Conservation (phyloP, 2,113 vertebrate species). For the Plecotus auritus region DNA sequence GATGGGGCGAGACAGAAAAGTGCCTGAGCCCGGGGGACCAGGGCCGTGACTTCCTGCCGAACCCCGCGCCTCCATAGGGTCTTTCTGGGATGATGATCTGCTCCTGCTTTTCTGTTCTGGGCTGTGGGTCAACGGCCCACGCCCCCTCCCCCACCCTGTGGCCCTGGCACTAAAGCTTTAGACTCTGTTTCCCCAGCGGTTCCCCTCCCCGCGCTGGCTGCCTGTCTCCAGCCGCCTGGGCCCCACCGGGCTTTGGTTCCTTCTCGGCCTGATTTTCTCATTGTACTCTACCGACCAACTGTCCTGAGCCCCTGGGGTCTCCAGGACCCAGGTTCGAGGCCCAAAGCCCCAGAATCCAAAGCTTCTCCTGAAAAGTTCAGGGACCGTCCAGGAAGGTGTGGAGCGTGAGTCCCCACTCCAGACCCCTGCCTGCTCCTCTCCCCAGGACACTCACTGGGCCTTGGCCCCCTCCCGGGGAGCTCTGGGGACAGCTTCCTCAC, state of each 20-base stretch:
- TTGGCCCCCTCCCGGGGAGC: neutral
- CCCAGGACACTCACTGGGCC: neutral
- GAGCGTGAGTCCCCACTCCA: neutral
- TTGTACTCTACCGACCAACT: neutral
- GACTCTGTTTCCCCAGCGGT: neutral
- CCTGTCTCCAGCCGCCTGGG: neutral
- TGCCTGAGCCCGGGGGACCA: constrained; percentile 75
- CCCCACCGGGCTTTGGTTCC: neutral
- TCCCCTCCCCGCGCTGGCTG: neutral
- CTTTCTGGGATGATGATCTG: constrained; percentile 44
- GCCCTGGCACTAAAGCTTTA: constrained; percentile 79
- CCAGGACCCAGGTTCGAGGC: neutral
- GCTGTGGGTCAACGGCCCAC: constrained; percentile 61
- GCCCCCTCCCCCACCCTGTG: neutral
- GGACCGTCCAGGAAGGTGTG: neutral
- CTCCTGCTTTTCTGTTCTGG: constrained; percentile 52
- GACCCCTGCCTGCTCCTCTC: neutral
- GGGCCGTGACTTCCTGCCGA: neutral
- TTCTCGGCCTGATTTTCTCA: neutral
- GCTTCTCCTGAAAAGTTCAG: constrained; percentile 36
- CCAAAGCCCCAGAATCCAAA: constrained; percentile 7
- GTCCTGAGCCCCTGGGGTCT: neutral
- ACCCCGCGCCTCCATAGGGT: neutral
- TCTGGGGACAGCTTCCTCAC: constrained; percentile 46
- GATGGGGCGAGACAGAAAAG: constrained; percentile 66